Conservation (phyloP, 2,113 vertebrate species). For the Apteryx owenii region DNA sequence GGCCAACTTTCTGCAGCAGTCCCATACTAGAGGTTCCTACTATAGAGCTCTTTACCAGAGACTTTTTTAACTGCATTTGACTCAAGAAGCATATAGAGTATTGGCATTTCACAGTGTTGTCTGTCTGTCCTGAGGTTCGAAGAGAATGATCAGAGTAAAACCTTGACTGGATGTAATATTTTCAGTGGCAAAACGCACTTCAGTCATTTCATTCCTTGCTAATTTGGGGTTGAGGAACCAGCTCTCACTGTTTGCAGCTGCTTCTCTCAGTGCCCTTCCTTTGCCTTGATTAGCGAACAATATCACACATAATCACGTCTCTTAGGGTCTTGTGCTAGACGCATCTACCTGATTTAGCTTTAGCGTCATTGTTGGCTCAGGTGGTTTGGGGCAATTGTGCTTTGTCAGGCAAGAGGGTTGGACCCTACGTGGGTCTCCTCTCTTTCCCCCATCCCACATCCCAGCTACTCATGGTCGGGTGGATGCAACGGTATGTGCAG, state of each 20-base stretch:
- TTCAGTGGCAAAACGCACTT: background rate
- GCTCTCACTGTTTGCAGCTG: background rate
- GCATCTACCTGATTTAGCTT: background rate
- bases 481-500: rapidly evolving
- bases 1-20: background rate
- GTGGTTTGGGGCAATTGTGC: background rate
- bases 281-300: background rate
- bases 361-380: background rate
- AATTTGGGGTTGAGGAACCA: background rate
- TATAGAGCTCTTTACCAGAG: background rate
- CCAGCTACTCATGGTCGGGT: background rate
- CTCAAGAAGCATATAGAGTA: background rate
- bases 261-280: background rate
- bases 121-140: background rate
- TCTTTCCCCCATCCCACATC: background rate
- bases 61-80: background rate
- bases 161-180: background rate
- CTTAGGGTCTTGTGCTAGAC: background rate
- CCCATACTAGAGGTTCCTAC: background rate
- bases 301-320: background rate
- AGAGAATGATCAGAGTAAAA: background rate
- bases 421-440: background rate
- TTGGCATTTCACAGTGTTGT: background rate
- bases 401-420: background rate
- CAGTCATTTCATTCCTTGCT: background rate